Percentiles rank a stretch among this genome's conserved stretches.
Conservation (phyloP, 2,888 invertebrate genomes). For the Chalcosyrphus nemorum region DNA sequence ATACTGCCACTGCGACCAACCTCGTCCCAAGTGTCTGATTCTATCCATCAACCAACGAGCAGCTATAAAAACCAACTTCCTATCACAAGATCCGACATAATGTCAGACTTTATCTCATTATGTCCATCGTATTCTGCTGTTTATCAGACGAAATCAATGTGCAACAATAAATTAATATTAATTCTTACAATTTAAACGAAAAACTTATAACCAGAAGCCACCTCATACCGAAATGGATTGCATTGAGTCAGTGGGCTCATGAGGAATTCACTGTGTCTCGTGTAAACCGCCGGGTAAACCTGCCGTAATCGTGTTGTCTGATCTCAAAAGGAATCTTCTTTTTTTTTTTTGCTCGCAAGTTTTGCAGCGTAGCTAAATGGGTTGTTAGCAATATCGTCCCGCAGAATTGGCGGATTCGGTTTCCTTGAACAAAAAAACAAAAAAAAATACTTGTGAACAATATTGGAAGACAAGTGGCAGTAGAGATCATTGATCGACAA, state of each 20-base stretch:
- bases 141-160: conserved; percentile 52
- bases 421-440: not conserved
- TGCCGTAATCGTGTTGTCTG: conserved; percentile 41
- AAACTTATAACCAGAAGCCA: not conserved
- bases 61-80: conserved; percentile 31
- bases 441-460: conserved; percentile 49
- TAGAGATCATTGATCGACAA: conserved; percentile 49
- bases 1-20: conserved; percentile 56
- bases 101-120: conserved; percentile 50
- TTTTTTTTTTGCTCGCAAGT: not conserved
- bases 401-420: conserved; percentile 33
- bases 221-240: conserved; percentile 7
- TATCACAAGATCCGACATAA: conserved; percentile 56
- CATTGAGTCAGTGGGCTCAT: not conserved
- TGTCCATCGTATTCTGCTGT: conserved; percentile 55
- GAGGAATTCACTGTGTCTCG: conserved; percentile 30
- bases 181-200: conserved; percentile 24
- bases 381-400: conserved; percentile 10
- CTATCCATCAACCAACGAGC: conserved; percentile 30
- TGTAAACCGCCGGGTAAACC: conserved; percentile 43
- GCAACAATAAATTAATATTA: conserved; percentile 60
- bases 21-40: conserved; percentile 53
- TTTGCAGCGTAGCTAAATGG: conserved; percentile 50
- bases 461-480: conserved; percentile 50
- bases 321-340: conserved; percentile 10